phyloP scores from a whole-genome alignment of 2,797 vertebrate genomes.

The Luscinia luscinia region DNA sequence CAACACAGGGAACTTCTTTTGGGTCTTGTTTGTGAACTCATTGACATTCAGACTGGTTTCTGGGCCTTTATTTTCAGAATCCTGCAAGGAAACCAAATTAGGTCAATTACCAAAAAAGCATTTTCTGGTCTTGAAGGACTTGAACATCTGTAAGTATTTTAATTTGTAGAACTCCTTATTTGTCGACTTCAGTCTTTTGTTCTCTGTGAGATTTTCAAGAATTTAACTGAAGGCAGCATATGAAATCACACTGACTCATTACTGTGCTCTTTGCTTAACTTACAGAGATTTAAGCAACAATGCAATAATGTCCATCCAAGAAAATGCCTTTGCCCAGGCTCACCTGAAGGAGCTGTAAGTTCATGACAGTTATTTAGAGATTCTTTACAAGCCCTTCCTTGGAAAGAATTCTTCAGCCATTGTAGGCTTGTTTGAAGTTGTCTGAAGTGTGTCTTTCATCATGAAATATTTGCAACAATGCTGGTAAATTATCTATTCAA shows the following conservation, averaged over 20 bases:
- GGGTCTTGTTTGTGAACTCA: not conserved
- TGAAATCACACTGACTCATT: not conserved
- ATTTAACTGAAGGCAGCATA: not conserved
- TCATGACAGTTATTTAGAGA: not conserved
- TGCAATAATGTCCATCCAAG: constrained; percentile 92
- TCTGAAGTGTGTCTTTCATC: not conserved
- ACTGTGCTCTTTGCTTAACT: constrained; percentile 32
- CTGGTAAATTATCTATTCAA: not conserved
- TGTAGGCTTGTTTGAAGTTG: not conserved
- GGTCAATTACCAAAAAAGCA: constrained; percentile 91
- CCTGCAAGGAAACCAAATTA: constrained; percentile 92
- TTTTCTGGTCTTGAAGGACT: constrained; percentile 89
- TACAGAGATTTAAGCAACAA: constrained; percentile 92
- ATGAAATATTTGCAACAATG: not conserved
- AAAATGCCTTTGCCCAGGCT: constrained; percentile 86
- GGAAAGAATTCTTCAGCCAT: not conserved
- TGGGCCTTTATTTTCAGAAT: constrained; percentile 79
- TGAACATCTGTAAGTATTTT: constrained; percentile 89
- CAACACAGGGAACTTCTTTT: not conserved
- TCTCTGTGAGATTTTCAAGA: not conserved
- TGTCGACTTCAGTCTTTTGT: not conserved
- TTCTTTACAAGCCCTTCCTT: not conserved
- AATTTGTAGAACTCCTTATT: not conserved
- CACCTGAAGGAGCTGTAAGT: constrained; percentile 92
- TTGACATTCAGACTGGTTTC: not conserved